A percentile compares a stretch with the other conserved stretches of the same genome.
Conservation (phyloP, 2,888 invertebrate species). For the Latheticus oryzae region DNA sequence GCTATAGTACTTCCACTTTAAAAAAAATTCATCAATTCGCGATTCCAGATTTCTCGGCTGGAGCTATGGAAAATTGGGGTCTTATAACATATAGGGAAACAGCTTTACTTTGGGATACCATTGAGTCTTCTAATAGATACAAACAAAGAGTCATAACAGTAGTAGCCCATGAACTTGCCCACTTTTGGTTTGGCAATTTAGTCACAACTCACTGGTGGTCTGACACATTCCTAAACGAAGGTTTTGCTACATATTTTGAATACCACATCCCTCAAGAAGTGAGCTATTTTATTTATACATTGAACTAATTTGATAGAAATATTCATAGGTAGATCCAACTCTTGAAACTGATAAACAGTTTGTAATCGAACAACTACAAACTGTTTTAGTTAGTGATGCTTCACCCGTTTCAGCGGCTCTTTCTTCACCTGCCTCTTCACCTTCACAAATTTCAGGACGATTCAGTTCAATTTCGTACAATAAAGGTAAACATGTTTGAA, state of each 20-base stretch:
- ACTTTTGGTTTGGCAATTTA: slow-evolving; percentile 86
- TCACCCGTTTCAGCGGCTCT: slow-evolving; percentile 30
- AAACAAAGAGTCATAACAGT: slow-evolving; percentile 75
- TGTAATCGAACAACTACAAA: slow-evolving; percentile 74
- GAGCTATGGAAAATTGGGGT: slow-evolving; percentile 97
- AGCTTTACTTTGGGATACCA: slow-evolving; percentile 67
- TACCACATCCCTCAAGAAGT: slow-evolving; percentile 74
- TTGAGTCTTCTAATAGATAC: slow-evolving; percentile 68
- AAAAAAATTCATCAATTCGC: slow-evolving; percentile 83
- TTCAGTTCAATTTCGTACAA: slow-evolving; percentile 46
- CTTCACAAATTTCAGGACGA: slow-evolving; percentile 36
- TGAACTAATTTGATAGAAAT: slow-evolving; percentile 9
- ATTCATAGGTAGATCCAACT: slow-evolving; percentile 37
- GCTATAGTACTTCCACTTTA: slow-evolving; percentile 55
- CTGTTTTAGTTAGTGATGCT: slow-evolving; percentile 53
- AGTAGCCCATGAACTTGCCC: slow-evolving; percentile 82
- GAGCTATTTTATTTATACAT: slow-evolving; percentile 40
- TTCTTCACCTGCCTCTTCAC: slow-evolving; percentile 34
- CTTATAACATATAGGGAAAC: slow-evolving; percentile 83
- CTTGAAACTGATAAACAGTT: slow-evolving; percentile 78
- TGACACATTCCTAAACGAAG: slow-evolving; percentile 80
- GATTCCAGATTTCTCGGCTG: slow-evolving; percentile 84
- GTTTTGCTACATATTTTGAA: slow-evolving; percentile 80
- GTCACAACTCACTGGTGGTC: slow-evolving; percentile 83
- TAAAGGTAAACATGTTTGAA: slow-evolving; percentile 45